A percentile compares a stretch with the other conserved stretches of the same genome.
Evolutionary conservation across 2,888 invertebrate genomes (phyloP).

Genomic region (Drosophila maculinotata): DNA sequence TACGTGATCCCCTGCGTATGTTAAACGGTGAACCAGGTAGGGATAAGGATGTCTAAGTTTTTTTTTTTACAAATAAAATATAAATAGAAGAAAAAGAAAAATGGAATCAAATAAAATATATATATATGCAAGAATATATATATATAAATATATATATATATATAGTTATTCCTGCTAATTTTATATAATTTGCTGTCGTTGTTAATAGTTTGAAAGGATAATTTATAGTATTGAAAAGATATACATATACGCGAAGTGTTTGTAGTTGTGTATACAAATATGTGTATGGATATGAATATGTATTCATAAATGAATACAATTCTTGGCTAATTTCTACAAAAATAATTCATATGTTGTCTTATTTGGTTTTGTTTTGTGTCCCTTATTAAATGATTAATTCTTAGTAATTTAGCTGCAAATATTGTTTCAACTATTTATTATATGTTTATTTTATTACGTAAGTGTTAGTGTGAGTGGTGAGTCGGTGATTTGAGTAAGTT

Average conservation of each 20-base stretch:
- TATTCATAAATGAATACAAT: constrained; percentile 20
- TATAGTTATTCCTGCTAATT: constrained; percentile 31
- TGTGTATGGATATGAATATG: constrained; percentile 22
- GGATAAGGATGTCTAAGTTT: constrained; percentile 94
- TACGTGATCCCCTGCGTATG: constrained; percentile 94
- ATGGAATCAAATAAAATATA: constrained; percentile 77
- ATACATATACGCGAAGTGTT: constrained; percentile 30
- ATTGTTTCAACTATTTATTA: constrained; percentile 11
- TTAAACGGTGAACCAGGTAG: constrained; percentile 99
- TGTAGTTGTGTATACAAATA: constrained; percentile 15
- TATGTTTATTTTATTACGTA: constrained; percentile 22
- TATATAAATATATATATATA: constrained; percentile 27
- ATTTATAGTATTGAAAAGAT: constrained; percentile 26
- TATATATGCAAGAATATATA: constrained; percentile 49
- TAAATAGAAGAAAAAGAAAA: constrained; percentile 76
- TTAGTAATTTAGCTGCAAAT: constrained; percentile 11
- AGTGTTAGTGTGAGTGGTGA: constrained; percentile 20
- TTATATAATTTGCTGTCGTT: constrained; percentile 37
- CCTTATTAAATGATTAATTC: constrained; percentile 11
- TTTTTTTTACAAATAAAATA: constrained; percentile 67
- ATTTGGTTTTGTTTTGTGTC: constrained; percentile 3
- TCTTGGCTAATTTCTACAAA: constrained; percentile 4
- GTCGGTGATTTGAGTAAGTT: constrained; percentile 20
- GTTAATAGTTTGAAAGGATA: constrained; percentile 36
- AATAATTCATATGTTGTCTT: background rate